Percentiles rank a stretch among this genome's conserved stretches.
These are phyloP conservation scores for Zaprionus inermis DNA, from an alignment of 1,140 invertebrate genomes.

Conservation along the genomic window DNA sequence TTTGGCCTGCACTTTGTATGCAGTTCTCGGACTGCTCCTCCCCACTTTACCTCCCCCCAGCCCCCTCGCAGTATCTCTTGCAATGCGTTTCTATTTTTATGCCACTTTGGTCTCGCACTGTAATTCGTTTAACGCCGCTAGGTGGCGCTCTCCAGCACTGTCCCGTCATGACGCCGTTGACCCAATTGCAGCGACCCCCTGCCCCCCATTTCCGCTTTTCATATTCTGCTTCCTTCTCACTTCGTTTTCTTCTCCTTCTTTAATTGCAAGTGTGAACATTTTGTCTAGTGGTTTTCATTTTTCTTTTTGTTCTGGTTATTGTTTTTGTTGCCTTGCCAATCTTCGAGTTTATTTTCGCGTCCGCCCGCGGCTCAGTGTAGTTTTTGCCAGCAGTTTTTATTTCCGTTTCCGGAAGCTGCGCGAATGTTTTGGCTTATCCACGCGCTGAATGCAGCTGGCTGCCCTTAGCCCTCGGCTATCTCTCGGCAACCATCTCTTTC, in stretches of 20 bases:
- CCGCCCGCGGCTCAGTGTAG: conserved; percentile 8
- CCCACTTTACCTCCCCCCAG: background rate
- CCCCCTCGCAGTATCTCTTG: background rate
- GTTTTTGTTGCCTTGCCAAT: conserved; percentile 3
- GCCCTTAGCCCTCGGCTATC: background rate
- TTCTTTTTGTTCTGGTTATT: conserved; percentile 1
- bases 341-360: conserved; percentile 11
- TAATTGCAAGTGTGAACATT: conserved; percentile 54
- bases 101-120: conserved; percentile 62
- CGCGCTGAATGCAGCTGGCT: background rate
- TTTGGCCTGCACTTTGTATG: conserved; percentile 72
- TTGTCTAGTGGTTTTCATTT: conserved; percentile 24
- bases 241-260: conserved; percentile 10
- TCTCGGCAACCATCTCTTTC: background rate
- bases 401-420: conserved; percentile 49
- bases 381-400: conserved; percentile 53
- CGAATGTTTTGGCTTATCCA: conserved; percentile 64
- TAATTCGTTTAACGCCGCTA: conserved; percentile 78
- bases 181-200: conserved; percentile 55
- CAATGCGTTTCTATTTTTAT: conserved; percentile 67
- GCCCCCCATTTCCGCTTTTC: conserved; percentile 18
- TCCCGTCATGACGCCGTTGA: conserved; percentile 54
- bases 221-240: conserved; percentile 5
- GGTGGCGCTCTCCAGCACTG: conserved; percentile 48
- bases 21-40: conserved; percentile 36